Evolutionary conservation across 2,797 vertebrate species (phyloP).

Genomic region (Paramormyrops hopkinsi): DNA sequence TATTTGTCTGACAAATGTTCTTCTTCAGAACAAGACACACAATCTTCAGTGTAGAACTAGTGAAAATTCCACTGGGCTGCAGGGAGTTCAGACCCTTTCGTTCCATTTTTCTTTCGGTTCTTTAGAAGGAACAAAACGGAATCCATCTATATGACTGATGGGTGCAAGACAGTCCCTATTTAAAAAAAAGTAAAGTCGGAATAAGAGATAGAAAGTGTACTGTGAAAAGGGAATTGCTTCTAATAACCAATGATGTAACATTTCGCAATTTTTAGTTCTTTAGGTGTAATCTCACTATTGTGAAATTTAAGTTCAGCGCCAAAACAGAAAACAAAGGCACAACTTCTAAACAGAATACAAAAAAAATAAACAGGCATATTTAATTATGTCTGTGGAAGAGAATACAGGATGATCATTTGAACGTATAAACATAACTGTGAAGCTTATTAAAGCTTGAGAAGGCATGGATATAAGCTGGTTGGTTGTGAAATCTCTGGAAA

Average conservation of each 20-base stretch:
- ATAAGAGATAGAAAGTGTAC: neutral
- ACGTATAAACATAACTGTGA: neutral
- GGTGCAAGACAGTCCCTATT: neutral
- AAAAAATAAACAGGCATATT: constrained; percentile 1
- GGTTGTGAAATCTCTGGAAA: neutral
- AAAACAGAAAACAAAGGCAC: neutral
- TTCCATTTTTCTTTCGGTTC: neutral
- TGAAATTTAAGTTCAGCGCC: neutral
- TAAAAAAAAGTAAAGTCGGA: neutral
- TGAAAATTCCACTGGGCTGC: neutral
- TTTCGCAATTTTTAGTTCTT: neutral
- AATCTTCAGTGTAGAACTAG: neutral
- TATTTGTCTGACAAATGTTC: neutral
- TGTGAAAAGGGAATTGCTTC: neutral
- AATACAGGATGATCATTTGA: neutral
- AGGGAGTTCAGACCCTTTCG: neutral
- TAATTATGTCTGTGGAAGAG: neutral
- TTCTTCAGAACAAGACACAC: neutral
- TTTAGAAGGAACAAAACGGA: neutral
- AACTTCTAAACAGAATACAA: neutral
- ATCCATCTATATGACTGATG: neutral
- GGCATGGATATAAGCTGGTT: neutral
- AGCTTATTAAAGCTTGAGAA: neutral
- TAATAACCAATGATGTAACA: constrained; percentile 10
- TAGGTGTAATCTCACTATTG: neutral